Percentiles rank a stretch among this genome's conserved stretches.
phyloP scores from a whole-genome alignment of 2,888 invertebrate species.

The Pherbina coryleti region DNA sequence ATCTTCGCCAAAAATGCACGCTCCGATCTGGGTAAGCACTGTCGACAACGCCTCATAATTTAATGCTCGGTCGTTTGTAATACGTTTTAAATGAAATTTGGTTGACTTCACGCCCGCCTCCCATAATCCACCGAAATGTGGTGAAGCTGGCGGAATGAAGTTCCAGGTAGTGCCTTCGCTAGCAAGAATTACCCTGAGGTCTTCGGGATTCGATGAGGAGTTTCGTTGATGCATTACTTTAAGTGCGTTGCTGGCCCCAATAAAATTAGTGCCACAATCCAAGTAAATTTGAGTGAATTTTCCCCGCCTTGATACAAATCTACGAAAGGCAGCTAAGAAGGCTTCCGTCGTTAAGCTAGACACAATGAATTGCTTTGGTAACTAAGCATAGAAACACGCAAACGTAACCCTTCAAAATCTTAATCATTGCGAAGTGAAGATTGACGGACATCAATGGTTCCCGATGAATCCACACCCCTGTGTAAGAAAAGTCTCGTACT shows the following conservation, averaged over 20 bases:
- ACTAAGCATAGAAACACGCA: not conserved
- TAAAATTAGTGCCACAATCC: not conserved
- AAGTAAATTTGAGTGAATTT: not conserved
- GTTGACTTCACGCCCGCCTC: not conserved
- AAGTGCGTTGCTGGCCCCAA: not conserved
- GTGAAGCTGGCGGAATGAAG: not conserved
- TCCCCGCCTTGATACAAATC: not conserved
- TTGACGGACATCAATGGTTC: not conserved
- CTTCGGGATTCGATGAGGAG: not conserved
- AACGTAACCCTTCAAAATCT: not conserved
- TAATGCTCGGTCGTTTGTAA: not conserved
- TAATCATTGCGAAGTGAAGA: not conserved
- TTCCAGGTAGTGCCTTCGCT: not conserved
- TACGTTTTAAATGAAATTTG: not conserved
- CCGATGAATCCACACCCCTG: not conserved
- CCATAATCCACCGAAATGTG: not conserved
- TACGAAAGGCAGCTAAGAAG: not conserved
- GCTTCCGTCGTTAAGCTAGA: not conserved
- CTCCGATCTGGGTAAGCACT: not conserved
- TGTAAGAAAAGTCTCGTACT: not conserved
- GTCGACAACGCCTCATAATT: not conserved
- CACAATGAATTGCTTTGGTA: not conserved
- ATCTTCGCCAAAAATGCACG: not conserved
- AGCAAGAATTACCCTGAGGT: not conserved
- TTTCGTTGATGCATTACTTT: not conserved